Conservation (phyloP, 2,113 vertebrate species). For the Sebastes fasciatus region DNA sequence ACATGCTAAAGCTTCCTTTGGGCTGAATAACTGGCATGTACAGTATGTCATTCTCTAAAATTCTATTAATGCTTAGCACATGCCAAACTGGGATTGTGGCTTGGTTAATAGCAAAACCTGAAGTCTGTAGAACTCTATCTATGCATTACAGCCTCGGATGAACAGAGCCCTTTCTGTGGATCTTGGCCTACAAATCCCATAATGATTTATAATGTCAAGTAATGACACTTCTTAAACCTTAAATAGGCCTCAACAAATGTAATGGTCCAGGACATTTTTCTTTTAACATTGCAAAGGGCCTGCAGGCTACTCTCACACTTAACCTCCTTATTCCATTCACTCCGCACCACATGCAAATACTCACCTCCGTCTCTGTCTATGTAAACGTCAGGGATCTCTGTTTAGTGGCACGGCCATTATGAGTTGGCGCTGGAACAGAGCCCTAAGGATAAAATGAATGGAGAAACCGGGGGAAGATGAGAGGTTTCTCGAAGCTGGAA, state of each 20-base stretch:
- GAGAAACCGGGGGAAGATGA: constrained; percentile 54
- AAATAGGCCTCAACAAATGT: constrained; percentile 22
- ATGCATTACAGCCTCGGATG: constrained; percentile 11
- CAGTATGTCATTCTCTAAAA: constrained; percentile 33
- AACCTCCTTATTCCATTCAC: constrained; percentile 17
- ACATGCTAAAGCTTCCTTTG: constrained; percentile 28
- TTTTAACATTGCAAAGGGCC: background rate
- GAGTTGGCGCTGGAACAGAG: constrained; percentile 49
- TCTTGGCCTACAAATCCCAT: constrained; percentile 44
- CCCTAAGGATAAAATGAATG: constrained; percentile 43
- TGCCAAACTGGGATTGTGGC: constrained; percentile 1
- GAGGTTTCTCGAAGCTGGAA: constrained; percentile 46
- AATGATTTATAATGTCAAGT: constrained; percentile 58
- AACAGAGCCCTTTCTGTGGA: constrained; percentile 26
- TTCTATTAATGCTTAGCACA: constrained; percentile 27
- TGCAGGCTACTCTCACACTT: background rate
- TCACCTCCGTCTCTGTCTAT: constrained; percentile 35
- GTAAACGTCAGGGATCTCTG: constrained; percentile 49
- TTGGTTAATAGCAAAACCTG: constrained; percentile 35
- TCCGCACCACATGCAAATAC: constrained; percentile 31
- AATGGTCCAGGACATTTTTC: constrained; percentile 9
- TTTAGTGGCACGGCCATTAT: constrained; percentile 50
- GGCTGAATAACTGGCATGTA: constrained; percentile 31
- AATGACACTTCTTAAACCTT: constrained; percentile 45
- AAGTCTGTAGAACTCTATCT: constrained; percentile 26